phyloP scores from a whole-genome alignment of 30 jellyfish, hydroid and myxozoan species.

The Rhopilema esculentum region DNA sequence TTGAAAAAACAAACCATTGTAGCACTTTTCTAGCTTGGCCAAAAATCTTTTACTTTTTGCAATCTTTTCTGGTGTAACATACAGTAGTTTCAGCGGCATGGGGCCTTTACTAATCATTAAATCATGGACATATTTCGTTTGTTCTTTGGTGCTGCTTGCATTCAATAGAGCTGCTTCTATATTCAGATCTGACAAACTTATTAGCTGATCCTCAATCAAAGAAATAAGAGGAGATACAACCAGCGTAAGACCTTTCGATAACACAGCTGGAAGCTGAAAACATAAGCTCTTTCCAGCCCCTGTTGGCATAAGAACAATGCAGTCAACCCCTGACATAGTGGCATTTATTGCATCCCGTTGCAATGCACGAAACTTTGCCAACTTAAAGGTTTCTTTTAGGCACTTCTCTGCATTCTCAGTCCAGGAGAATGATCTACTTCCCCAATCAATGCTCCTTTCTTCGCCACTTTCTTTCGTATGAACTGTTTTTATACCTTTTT shows the following conservation, averaged over 20 bases:
- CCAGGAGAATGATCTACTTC: constrained; percentile 72
- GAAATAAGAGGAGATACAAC: constrained; percentile 90
- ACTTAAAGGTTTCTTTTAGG: constrained; percentile 33
- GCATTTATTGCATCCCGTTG: constrained; percentile 88
- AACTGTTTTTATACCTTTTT: constrained; percentile 8
- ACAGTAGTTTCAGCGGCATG: constrained; percentile 59
- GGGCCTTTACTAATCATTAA: constrained; percentile 63
- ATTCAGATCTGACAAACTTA: constrained; percentile 39
- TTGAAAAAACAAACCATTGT: constrained; percentile 53
- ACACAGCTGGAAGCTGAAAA: constrained; percentile 88
- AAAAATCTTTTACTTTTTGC: constrained; percentile 90
- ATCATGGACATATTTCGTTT: constrained; percentile 38
- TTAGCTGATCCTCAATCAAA: constrained; percentile 86
- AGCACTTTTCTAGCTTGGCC: constrained; percentile 86
- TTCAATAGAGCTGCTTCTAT: constrained; percentile 71
- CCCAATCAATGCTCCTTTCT: constrained; percentile 66
- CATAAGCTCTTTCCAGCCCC: constrained; percentile 97
- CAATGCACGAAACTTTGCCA: constrained; percentile 62
- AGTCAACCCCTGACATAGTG: constrained; percentile 79
- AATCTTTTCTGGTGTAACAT: constrained; percentile 90
- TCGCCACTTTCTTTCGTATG: background rate
- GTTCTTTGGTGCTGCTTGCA: constrained; percentile 61
- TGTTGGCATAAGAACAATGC: constrained; percentile 90
- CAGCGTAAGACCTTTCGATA: constrained; percentile 64
- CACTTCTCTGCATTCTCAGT: constrained; percentile 41